These are phyloP conservation scores for Spatulosminthurus flaviceps DNA, from an alignment of 2,888 invertebrate genomes.

Conservation along the genomic window DNA sequence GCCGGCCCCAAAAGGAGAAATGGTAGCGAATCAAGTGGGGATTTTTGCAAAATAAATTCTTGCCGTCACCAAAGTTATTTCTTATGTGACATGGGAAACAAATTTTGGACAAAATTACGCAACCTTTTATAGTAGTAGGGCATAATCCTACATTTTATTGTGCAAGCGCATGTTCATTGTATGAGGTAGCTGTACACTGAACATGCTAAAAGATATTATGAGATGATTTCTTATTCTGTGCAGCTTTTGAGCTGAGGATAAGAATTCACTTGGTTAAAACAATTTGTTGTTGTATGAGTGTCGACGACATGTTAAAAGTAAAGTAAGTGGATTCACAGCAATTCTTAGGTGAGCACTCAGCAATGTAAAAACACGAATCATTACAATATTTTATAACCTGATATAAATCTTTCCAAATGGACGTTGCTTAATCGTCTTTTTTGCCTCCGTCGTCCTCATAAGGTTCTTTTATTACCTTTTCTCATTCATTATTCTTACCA, in stretches of 20 bases:
- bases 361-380: constrained; percentile 26
- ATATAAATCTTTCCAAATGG: constrained; percentile 34
- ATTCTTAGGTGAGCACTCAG: background rate
- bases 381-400: constrained; percentile 25
- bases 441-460: background rate
- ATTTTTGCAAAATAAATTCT: constrained; percentile 1
- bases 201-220: too few species aligned
- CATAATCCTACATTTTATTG: too few species aligned
- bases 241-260: too few species aligned
- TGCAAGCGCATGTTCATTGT: too few species aligned
- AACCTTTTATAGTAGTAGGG: too few species aligned
- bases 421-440: background rate
- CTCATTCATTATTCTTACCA: background rate
- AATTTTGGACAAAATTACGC: too few species aligned
- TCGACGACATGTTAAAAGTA: constrained; percentile 1
- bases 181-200: too few species aligned
- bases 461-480: constrained; percentile 1
- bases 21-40: background rate
- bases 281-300: background rate
- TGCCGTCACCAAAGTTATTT: too few species aligned
- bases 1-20: background rate
- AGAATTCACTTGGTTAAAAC: background rate
- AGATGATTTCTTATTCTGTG: too few species aligned
- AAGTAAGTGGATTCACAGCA: too few species aligned
- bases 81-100: too few species aligned